Evolutionary conservation across 2,888 invertebrate species (phyloP).

Genomic region (Lathronympha strigana): DNA sequence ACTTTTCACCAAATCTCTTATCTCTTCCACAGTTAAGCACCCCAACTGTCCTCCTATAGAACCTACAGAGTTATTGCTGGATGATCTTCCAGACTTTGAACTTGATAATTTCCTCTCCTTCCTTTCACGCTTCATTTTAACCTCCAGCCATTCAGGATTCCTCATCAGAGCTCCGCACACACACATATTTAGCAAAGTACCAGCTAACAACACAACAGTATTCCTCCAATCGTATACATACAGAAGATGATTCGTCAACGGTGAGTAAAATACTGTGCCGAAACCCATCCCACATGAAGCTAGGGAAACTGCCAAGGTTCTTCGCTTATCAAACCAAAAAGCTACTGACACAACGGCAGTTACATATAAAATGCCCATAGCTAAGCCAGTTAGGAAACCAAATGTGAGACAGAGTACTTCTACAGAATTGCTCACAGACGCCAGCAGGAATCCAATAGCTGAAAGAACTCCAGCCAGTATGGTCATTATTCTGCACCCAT

Average conservation of each 20-base stretch:
- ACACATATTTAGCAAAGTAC: slow-evolving; percentile 92
- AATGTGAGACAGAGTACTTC: slow-evolving; percentile 92
- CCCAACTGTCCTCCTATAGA: slow-evolving; percentile 77
- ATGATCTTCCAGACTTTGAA: slow-evolving; percentile 68
- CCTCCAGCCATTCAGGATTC: slow-evolving; percentile 92
- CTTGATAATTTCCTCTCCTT: slow-evolving; percentile 75
- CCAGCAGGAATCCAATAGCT: slow-evolving; percentile 89
- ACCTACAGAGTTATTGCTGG: slow-evolving; percentile 80
- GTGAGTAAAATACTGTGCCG: slow-evolving; percentile 94
- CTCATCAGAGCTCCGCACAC: slow-evolving; percentile 94
- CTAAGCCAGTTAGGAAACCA: slow-evolving; percentile 92
- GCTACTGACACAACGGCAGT: slow-evolving; percentile 96
- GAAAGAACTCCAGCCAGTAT: slow-evolving; percentile 89
- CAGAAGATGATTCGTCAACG: slow-evolving; percentile 90
- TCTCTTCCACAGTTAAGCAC: slow-evolving; percentile 85
- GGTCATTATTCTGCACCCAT: slow-evolving; percentile 90
- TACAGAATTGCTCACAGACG: slow-evolving; percentile 88
- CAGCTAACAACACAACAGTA: slow-evolving; percentile 89
- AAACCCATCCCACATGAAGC: slow-evolving; percentile 95
- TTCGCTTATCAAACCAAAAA: slow-evolving; percentile 95
- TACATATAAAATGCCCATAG: slow-evolving; percentile 93
- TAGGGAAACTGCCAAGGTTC: slow-evolving; percentile 93
- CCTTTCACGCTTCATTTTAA: slow-evolving; percentile 80
- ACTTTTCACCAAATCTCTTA: slow-evolving; percentile 87
- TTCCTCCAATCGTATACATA: slow-evolving; percentile 92